Base-by-base conservation (phyloP, 2,113 vertebrate species). In the Lepidothrix coronata region DNA sequence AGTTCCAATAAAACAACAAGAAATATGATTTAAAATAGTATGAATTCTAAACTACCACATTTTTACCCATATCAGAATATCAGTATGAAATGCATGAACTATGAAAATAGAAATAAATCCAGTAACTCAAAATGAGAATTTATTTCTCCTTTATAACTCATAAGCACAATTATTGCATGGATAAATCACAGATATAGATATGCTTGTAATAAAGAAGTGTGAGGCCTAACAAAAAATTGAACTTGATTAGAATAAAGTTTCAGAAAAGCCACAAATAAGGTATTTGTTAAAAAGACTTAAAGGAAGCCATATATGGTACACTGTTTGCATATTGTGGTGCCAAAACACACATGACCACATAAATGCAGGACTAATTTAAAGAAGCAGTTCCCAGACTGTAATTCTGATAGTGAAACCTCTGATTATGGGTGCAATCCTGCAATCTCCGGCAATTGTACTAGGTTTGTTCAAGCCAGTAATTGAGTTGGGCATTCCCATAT, bases 321-420 rank as follows among this genome's bases (percentile, higher is more conserved):
- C 31, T 61, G 31, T 49, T 79, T 72, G 31, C 25, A 44, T 46
- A 27, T 39, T 82, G 62, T 20, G 3, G 5, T 78, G 91, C 90
- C 90, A 97, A 95, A 96, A 77, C 89, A 95, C 91, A 93, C 88
- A 90, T 2, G 5, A 85, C 94, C 91, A 73, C 89, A 96, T 74
- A 75, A 97, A 95, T 74, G 24, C 44, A 71, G 86, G 72, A 63
- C 85, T 86, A 94, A 95, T 97, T 93, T 96, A 90, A 92, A 93
- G 68, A 88, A 89, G 33, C 23, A 55, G 30, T 61, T 86, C 91
- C 62, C 65, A 91, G 65, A 94, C 80, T 83, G 63, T 94, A 96
- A 96, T 96, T 76, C 75, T 88, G 30, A 63, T 59, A 59, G 27
- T 15, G 28, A 87, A 96, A 74, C 92, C 82, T 10, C 7, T 92